A percentile compares a stretch with the other conserved stretches of the same genome.
Evolutionary conservation across 2,888 invertebrate genomes (phyloP).

Genomic region (Lasius fuliginosus): DNA sequence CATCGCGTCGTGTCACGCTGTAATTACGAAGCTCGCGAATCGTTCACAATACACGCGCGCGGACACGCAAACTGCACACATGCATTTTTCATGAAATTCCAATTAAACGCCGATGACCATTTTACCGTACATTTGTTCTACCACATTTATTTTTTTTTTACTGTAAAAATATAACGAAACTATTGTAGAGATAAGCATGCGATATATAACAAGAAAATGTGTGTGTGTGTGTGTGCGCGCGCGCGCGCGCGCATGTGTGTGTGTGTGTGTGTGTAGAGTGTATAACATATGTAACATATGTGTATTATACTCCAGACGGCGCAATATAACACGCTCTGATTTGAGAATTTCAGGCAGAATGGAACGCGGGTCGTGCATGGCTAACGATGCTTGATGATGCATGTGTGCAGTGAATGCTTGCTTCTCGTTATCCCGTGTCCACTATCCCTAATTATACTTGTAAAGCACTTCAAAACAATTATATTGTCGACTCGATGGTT

Average conservation of each 20-base stretch:
- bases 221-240: no score
- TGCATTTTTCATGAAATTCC: background rate
- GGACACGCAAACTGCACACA: background rate
- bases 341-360: slow-evolving; percentile 56
- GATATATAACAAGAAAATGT: background rate
- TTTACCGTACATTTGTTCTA: background rate
- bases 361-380: slow-evolving; percentile 52
- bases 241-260: no score
- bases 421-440: slow-evolving; percentile 66
- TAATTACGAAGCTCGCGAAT: slow-evolving; percentile 3
- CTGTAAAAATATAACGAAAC: background rate
- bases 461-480: slow-evolving; percentile 56
- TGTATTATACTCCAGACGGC: slow-evolving; percentile 11
- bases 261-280: background rate
- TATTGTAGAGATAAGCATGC: slow-evolving; percentile 12
- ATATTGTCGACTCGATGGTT: slow-evolving; percentile 58
- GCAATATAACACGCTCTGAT: slow-evolving; percentile 16
- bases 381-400: slow-evolving; percentile 63
- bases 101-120: background rate
- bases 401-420: slow-evolving; percentile 68
- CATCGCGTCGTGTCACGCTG: slow-evolving; percentile 6
- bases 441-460: slow-evolving; percentile 55
- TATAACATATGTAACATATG: background rate
- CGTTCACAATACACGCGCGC: background rate
- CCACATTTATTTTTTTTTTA: background rate